Percentiles rank a stretch among this genome's conserved stretches.
Evolutionary conservation across 1,140 invertebrate genomes (phyloP).

Genomic region (Potamilus streckersoni): DNA sequence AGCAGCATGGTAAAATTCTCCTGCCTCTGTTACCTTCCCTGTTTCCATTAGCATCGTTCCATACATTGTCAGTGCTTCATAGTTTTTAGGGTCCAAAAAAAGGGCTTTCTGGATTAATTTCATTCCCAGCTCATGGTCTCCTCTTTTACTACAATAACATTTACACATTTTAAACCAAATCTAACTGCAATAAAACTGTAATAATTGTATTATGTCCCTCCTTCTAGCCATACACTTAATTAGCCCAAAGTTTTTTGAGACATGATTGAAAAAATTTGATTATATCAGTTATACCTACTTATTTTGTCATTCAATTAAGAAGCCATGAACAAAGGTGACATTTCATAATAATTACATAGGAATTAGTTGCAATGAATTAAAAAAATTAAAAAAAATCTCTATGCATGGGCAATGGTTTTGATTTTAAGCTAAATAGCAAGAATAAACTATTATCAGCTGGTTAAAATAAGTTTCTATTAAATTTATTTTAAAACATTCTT

Average conservation of each 20-base stretch:
- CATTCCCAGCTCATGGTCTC: constrained; percentile 34
- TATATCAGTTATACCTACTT: neutral
- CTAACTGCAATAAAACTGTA: neutral
- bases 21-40: constrained; percentile 40
- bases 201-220: neutral
- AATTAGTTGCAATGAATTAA: too few species aligned
- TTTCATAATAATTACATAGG: too few species aligned
- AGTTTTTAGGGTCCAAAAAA: constrained; percentile 38
- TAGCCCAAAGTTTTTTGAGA: neutral
- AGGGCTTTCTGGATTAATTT: constrained; percentile 42
- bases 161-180: neutral
- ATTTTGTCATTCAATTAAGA: neutral
- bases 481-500: too few species aligned
- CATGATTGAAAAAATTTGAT: neutral
- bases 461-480: too few species aligned
- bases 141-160: constrained; percentile 37
- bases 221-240: neutral
- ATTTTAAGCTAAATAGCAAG: too few species aligned
- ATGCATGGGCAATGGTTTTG: too few species aligned
- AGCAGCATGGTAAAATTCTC: constrained; percentile 35
- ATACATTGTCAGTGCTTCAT: constrained; percentile 41
- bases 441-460: too few species aligned
- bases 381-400: too few species aligned
- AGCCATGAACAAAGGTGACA: neutral
- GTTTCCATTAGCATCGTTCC: constrained; percentile 38